Conservation (phyloP, 2,888 invertebrate species). For the Frankliniella fusca region DNA sequence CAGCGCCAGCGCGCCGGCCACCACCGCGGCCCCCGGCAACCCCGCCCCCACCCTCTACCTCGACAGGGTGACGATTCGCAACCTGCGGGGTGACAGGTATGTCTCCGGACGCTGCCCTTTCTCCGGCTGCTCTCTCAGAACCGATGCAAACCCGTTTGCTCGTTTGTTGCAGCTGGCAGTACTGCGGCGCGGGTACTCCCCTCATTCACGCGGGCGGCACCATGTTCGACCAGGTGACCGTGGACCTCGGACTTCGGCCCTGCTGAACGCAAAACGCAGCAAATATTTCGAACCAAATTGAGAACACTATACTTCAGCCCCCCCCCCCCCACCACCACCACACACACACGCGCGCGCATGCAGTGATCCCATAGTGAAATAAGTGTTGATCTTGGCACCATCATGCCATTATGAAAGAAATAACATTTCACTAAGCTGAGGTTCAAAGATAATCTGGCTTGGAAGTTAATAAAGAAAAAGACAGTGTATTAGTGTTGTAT, state of each 20-base stretch:
- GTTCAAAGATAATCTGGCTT: too few relatives aligned
- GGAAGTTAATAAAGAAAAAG: too few relatives aligned
- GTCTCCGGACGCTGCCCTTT: background rate
- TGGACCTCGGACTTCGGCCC: constrained; percentile 28
- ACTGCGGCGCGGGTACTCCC: constrained; percentile 45
- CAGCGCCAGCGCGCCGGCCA: constrained; percentile 36
- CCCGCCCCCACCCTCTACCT: constrained; percentile 40
- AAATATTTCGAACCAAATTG: too few relatives aligned
- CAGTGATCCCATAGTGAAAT: too few relatives aligned
- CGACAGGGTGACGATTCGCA: constrained; percentile 45
- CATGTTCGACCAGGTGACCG: constrained; percentile 37
- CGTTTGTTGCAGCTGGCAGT: constrained; percentile 46
- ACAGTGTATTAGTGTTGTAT: too few relatives aligned
- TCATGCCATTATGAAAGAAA: too few relatives aligned
- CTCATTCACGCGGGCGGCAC: constrained; percentile 41
- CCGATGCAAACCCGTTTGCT: background rate
- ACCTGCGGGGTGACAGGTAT: constrained; percentile 48
- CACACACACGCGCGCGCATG: too few relatives aligned
- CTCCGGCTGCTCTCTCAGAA: background rate
- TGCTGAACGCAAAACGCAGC: background rate
- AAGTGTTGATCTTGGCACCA: too few relatives aligned
- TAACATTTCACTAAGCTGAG: too few relatives aligned
- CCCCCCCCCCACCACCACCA: too few relatives aligned
- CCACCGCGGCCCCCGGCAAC: constrained; percentile 32
- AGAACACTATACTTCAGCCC: too few relatives aligned